Percentiles rank a stretch among this genome's conserved stretches.
These are phyloP conservation scores for Heptranchias perlo DNA, from an alignment of 2,113 vertebrate genomes.

Conservation along the genomic window DNA sequence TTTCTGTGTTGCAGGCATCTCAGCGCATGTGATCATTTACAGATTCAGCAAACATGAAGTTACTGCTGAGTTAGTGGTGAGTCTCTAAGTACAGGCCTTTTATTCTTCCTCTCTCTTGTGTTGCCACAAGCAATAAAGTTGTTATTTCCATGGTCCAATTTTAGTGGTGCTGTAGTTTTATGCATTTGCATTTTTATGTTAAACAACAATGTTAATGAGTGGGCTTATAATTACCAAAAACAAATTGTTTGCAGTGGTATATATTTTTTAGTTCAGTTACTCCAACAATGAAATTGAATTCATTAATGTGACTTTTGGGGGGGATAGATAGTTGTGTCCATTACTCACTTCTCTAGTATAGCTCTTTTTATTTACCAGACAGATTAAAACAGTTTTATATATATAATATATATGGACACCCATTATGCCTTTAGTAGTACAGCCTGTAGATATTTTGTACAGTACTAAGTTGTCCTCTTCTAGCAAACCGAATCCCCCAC, in stretches of 20 bases:
- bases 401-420: background rate
- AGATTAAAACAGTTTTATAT: background rate
- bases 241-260: background rate
- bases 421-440: background rate
- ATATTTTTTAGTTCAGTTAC: background rate
- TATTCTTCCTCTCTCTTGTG: background rate
- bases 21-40: conserved; percentile 87
- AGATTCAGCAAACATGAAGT: conserved; percentile 90
- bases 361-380: background rate
- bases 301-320: background rate
- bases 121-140: background rate
- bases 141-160: conserved; percentile 34
- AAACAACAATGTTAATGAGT: background rate
- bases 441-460: background rate
- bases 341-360: background rate
- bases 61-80: conserved; percentile 87
- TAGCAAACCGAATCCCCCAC: too few relatives aligned
- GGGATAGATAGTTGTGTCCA: background rate
- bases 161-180: background rate
- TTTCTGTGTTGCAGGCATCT: conserved; percentile 91
- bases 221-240: background rate
- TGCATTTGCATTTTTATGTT: background rate
- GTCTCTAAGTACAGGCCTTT: conserved; percentile 49
- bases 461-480: too few relatives aligned
- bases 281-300: background rate